Evolutionary conservation across 2,113 vertebrate genomes (phyloP).

Genomic region (Nymphicus hollandicus): DNA sequence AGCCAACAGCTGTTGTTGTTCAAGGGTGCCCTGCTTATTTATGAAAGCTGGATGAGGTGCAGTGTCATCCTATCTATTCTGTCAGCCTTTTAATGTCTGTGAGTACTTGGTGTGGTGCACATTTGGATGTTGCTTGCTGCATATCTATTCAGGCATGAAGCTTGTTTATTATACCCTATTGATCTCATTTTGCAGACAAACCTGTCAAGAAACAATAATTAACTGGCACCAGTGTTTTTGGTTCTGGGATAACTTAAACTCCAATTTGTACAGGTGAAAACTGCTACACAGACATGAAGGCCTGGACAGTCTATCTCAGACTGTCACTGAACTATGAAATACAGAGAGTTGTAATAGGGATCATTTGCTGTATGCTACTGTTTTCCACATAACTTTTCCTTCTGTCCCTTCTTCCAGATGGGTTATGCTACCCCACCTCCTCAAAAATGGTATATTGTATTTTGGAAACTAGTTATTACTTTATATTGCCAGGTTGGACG

Average conservation of each 20-base stretch:
- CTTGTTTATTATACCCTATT: not conserved
- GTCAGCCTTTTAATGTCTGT: not conserved
- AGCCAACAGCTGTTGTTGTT: not conserved
- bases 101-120: not conserved
- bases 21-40: not conserved
- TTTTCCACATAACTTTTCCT: not conserved
- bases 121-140: not conserved
- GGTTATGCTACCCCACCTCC: not conserved
- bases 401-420: not conserved
- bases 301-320: not conserved
- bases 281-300: not conserved
- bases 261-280: not conserved
- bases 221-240: not conserved
- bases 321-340: not conserved
- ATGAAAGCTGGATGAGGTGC: not conserved
- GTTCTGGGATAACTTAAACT: not conserved
- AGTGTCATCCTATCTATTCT: not conserved
- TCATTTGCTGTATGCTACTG: not conserved
- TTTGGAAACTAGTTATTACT: not conserved
- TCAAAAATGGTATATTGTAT: not conserved
- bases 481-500: not conserved
- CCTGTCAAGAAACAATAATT: not conserved
- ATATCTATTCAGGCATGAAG: not conserved
- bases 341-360: not conserved
- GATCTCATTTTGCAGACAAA: not conserved